Conservation (phyloP, 1,140 invertebrate genomes). For the Patella vulgata region DNA sequence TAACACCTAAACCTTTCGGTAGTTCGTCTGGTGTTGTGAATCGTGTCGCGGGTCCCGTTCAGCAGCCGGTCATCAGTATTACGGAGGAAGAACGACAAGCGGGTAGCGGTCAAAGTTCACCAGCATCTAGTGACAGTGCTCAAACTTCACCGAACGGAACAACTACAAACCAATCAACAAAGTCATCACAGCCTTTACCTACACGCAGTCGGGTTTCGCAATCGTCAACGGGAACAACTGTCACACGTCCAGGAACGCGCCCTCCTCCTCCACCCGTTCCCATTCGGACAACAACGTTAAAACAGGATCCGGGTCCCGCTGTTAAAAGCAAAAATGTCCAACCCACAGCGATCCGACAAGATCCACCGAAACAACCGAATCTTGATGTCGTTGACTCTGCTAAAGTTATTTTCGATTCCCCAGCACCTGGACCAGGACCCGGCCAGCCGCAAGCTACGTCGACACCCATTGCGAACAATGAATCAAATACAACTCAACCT, state of each 20-base stretch:
- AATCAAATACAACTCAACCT: not conserved
- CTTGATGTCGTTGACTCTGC: slow-evolving; percentile 8
- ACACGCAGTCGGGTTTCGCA: not conserved
- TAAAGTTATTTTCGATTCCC: slow-evolving; percentile 9
- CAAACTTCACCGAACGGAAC: slow-evolving; percentile 17
- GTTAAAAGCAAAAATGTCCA: not conserved
- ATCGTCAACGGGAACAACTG: not conserved
- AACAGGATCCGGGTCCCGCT: not conserved
- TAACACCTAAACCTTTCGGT: slow-evolving; percentile 46
- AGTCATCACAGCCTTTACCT: not conserved
- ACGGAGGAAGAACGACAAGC: slow-evolving; percentile 53
- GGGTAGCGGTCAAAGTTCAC: slow-evolving; percentile 63
- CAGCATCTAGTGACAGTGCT: slow-evolving; percentile 56
- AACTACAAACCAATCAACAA: not conserved
- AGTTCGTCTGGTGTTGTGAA: slow-evolving; percentile 44
- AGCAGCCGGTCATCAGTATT: slow-evolving; percentile 46
- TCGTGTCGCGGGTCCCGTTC: slow-evolving; percentile 20
- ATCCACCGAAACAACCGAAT: not conserved
- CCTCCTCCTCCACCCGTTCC: slow-evolving; percentile 3
- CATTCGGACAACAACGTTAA: not conserved
- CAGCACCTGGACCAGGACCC: slow-evolving; percentile 21
- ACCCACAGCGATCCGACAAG: not conserved
- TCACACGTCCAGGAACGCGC: not conserved
- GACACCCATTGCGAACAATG: not conserved
- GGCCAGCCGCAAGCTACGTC: slow-evolving; percentile 4